These are phyloP conservation scores for Hipparchia semele DNA, from an alignment of 2,888 invertebrate genomes.

Conservation along the genomic window DNA sequence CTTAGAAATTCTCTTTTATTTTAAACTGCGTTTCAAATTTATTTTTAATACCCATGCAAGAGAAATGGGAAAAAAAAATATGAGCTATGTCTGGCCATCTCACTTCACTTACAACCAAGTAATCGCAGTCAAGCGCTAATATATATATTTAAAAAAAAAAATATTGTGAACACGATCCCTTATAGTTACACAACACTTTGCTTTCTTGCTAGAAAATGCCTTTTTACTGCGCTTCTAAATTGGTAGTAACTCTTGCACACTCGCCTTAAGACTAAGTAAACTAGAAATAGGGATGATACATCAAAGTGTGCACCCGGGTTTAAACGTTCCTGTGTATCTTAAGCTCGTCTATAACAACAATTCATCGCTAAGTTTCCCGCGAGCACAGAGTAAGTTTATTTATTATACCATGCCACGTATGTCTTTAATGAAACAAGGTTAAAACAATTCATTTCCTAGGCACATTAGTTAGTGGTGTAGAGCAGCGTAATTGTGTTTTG, in stretches of 20 bases:
- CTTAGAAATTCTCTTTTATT: no score
- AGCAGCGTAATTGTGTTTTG: background rate
- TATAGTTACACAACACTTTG: conserved; percentile 31
- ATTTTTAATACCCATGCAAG: no score
- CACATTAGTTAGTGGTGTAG: background rate
- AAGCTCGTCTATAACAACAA: background rate
- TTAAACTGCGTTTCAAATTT: no score
- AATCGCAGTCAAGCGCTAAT: no score
- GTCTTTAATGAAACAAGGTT: background rate
- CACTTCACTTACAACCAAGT: no score
- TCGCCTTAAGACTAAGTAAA: conserved; percentile 40
- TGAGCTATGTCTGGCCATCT: no score
- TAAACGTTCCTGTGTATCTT: background rate
- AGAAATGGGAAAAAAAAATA: no score
- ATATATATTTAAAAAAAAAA: background rate
- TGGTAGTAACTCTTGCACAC: conserved; percentile 46
- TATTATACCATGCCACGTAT: no score
- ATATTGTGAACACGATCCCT: background rate
- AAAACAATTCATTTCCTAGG: background rate
- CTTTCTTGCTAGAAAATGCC: conserved; percentile 43
- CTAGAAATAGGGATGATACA: conserved; percentile 20
- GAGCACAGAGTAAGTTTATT: background rate
- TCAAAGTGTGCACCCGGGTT: background rate
- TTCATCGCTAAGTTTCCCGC: background rate
- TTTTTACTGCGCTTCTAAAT: conserved; percentile 48